Conservation (phyloP, 1,140 invertebrate genomes). For the Lordiphosa clarofinis region DNA sequence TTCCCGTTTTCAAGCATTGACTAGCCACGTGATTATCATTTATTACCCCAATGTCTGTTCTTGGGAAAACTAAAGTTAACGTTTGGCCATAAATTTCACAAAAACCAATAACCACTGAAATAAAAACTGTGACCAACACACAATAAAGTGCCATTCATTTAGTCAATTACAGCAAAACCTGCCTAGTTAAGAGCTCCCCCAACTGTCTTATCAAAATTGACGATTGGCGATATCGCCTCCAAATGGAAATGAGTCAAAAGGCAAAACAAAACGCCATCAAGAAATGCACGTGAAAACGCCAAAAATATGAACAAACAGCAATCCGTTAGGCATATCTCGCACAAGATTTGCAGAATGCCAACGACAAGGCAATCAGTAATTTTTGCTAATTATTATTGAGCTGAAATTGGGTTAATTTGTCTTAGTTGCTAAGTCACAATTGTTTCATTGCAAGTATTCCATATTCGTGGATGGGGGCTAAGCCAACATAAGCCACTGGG, state of each 20-base stretch:
- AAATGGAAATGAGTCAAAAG: slow-evolving; percentile 14
- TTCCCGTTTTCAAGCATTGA: slow-evolving; percentile 4
- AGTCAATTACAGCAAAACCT: slow-evolving; percentile 12
- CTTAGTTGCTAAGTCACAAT: slow-evolving; percentile 20
- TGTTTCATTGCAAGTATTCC: slow-evolving; percentile 11
- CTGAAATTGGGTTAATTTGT: slow-evolving; percentile 17
- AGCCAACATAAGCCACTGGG: slow-evolving; percentile 15
- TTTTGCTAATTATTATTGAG: slow-evolving; percentile 17
- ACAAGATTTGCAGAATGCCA: too few relatives aligned
- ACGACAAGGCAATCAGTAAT: slow-evolving; percentile 18
- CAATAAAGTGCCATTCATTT: slow-evolving; percentile 14
- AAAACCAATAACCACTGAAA: slow-evolving; percentile 5
- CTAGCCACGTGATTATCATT: slow-evolving; percentile 13
- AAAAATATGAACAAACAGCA: neutral
- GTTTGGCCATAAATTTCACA: slow-evolving; percentile 10
- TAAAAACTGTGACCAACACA: slow-evolving; percentile 5
- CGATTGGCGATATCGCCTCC: neutral
- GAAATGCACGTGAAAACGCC: neutral
- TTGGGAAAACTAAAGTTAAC: slow-evolving; percentile 4
- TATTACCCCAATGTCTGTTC: slow-evolving; percentile 10
- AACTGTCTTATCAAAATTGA: slow-evolving; percentile 6
- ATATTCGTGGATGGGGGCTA: slow-evolving; percentile 3
- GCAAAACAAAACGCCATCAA: neutral
- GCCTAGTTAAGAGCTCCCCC: slow-evolving; percentile 7
- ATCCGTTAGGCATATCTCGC: slow-evolving; percentile 11